A percentile compares a stretch with the other conserved stretches of the same genome.
phyloP scores from a whole-genome alignment of 1,140 invertebrate genomes.

The Caenorhabditis latens region DNA sequence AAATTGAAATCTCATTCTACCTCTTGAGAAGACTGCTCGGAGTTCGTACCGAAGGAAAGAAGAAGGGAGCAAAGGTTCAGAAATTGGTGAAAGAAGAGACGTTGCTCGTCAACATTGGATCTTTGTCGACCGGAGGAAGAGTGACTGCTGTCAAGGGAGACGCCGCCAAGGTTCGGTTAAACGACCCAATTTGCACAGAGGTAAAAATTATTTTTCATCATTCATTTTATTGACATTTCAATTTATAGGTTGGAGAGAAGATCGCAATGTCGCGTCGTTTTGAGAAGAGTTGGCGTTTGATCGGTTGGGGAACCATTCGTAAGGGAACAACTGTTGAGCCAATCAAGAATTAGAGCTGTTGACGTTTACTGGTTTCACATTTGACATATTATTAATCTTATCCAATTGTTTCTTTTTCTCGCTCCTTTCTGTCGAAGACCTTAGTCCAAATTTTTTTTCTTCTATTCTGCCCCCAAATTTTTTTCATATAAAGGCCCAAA shows the following conservation, averaged over 20 bases:
- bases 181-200: slow-evolving; percentile 98
- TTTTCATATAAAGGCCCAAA: background rate
- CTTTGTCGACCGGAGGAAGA: slow-evolving; percentile 94
- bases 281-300: slow-evolving; percentile 99
- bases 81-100: slow-evolving; percentile 91
- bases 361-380: background rate
- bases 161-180: slow-evolving; percentile 96
- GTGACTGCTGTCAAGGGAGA: slow-evolving; percentile 96
- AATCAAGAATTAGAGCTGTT: background rate
- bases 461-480: background rate
- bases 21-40: slow-evolving; percentile 93
- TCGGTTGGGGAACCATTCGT: slow-evolving; percentile 96
- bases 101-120: slow-evolving; percentile 97
- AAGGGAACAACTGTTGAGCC: slow-evolving; percentile 86
- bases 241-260: slow-evolving; percentile 86
- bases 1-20: slow-evolving; percentile 98
- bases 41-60: slow-evolving; percentile 97
- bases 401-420: slow-evolving; percentile 38
- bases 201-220: slow-evolving; percentile 70
- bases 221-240: background rate
- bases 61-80: slow-evolving; percentile 90
- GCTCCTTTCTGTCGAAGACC: background rate
- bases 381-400: slow-evolving; percentile 52
- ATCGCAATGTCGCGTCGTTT: slow-evolving; percentile 96
- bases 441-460: background rate